Percentiles rank a stretch among this genome's conserved stretches.
Evolutionary conservation across 2,888 invertebrate species (phyloP).

Genomic region (Acleris sparsana): DNA sequence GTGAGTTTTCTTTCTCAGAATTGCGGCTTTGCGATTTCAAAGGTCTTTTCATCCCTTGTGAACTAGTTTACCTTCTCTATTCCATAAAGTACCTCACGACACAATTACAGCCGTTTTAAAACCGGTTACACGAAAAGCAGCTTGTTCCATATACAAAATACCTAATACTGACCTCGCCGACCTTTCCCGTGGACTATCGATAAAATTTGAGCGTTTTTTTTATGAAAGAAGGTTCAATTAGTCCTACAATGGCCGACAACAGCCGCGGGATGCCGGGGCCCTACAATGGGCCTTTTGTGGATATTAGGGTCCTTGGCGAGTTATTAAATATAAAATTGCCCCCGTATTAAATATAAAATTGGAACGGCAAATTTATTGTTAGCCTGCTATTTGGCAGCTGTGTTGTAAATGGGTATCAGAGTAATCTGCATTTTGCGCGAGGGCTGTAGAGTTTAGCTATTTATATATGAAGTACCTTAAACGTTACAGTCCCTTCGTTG

Average conservation of each 20-base stretch:
- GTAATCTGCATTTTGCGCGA: too few relatives aligned
- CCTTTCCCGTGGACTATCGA: slow-evolving; percentile 3
- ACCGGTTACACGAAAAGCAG: too few relatives aligned
- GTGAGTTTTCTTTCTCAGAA: too few relatives aligned
- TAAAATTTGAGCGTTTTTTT: slow-evolving; percentile 13
- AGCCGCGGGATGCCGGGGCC: slow-evolving; percentile 2
- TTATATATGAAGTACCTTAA: too few relatives aligned
- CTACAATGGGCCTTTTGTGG: slow-evolving; percentile 16
- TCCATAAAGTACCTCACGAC: too few relatives aligned
- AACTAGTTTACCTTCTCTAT: too few relatives aligned
- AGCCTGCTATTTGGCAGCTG: not conserved
- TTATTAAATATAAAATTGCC: slow-evolving; percentile 12
- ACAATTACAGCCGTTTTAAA: too few relatives aligned
- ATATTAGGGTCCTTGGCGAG: slow-evolving; percentile 9
- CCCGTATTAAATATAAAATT: slow-evolving; percentile 13
- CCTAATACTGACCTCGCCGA: not conserved
- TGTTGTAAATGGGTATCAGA: not conserved
- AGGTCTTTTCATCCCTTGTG: too few relatives aligned
- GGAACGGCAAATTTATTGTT: not conserved
- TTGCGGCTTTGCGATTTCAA: too few relatives aligned
- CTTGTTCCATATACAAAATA: too few relatives aligned
- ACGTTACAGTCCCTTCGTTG: too few relatives aligned
- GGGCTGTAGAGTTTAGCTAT: too few relatives aligned
- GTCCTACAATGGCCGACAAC: slow-evolving; percentile 6
- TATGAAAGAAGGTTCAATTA: slow-evolving; percentile 16